Percentiles rank a stretch among this genome's conserved stretches.
phyloP scores from a whole-genome alignment of 1,140 invertebrate species.

The Bicyclus anynana region DNA sequence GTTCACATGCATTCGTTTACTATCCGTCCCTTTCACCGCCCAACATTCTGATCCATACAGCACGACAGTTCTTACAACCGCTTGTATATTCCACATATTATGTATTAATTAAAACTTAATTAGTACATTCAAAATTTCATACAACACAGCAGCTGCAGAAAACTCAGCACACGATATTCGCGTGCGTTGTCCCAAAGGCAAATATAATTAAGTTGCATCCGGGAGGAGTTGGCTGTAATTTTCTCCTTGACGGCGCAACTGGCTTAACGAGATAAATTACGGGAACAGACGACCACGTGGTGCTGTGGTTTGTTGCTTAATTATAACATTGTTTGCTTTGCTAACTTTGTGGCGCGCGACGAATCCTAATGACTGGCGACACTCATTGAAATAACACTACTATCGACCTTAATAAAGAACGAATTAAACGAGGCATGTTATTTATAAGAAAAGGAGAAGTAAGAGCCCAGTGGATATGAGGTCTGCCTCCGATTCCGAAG shows the following conservation, averaged over 20 bases:
- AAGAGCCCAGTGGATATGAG: no score
- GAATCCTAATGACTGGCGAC: no score
- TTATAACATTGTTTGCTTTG: conserved; percentile 24
- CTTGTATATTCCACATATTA: no score
- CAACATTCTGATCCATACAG: no score
- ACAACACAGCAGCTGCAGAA: not conserved
- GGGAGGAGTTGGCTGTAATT: conserved; percentile 27
- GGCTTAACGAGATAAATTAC: conserved; percentile 39
- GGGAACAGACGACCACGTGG: conserved; percentile 23
- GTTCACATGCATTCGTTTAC: no score
- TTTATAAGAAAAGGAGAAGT: no score
- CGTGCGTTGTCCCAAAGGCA: conserved; percentile 22
- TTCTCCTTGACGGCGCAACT: conserved; percentile 28
- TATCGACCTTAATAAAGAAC: no score
- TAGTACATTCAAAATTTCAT: not conserved
- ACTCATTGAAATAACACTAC: no score
- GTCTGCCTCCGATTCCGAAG: no score
- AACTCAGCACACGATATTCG: conserved; percentile 5
- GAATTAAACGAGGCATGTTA: no score
- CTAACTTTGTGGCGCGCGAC: conserved; percentile 1
- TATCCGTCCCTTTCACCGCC: no score
- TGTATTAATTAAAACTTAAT: not conserved
- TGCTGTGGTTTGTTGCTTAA: conserved; percentile 25
- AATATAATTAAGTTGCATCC: conserved; percentile 34
- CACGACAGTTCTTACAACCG: no score